Conservation (phyloP, 23 tunicate genomes). For the Trididemnum nubilum region DNA sequence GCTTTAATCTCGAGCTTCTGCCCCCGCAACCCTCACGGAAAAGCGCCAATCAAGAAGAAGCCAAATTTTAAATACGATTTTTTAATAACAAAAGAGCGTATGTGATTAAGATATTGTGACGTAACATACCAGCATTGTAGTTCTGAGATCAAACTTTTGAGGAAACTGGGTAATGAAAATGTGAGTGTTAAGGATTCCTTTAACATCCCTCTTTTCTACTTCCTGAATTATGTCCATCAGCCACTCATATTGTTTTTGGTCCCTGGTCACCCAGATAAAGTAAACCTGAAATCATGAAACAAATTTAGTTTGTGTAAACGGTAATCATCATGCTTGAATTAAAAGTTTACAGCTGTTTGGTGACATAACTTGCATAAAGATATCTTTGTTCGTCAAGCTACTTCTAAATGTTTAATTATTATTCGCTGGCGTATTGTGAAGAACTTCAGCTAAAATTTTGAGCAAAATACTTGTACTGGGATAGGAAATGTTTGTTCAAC, state of each 20-base stretch:
- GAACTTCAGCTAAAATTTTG: no score
- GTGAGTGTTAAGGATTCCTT: conserved; percentile 54
- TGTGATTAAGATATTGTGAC: background rate
- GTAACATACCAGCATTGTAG: conserved; percentile 78
- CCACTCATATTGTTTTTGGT: conserved; percentile 98
- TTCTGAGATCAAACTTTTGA: conserved; percentile 86
- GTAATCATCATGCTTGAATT: background rate
- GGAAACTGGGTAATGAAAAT: conserved; percentile 90
- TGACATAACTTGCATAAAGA: no score
- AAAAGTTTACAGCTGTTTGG: no score
- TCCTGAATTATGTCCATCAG: conserved; percentile 83
- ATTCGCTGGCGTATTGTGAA: no score
- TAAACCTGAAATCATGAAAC: conserved; percentile 68
- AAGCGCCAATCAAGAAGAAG: no score
- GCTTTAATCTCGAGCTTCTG: no score
- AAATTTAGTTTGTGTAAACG: background rate
- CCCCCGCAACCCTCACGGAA: no score
- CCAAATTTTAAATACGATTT: no score
- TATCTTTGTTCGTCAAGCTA: no score
- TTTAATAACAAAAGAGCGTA: background rate
- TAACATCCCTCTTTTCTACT: conserved; percentile 58
- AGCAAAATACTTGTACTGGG: no score
- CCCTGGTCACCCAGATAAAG: conserved; percentile 88
- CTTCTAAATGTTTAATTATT: no score
- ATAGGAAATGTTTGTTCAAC: no score